phyloP scores from a whole-genome alignment of 64 coral and sea anemone species.

The Acropora yongei region DNA sequence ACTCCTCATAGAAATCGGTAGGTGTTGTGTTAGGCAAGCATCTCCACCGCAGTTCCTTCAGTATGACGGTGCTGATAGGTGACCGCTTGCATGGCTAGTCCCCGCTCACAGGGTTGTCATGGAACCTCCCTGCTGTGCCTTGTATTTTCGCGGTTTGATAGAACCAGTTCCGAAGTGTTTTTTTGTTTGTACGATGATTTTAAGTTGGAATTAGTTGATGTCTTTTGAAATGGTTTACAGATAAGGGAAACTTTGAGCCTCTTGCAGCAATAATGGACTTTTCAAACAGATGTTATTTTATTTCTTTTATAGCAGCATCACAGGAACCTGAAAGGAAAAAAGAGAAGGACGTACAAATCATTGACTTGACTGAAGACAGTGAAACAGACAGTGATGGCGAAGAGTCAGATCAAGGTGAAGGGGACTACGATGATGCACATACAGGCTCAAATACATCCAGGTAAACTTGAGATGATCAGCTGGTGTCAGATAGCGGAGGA shows the following conservation, averaged over 20 bases:
- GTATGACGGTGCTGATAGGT: too few relatives aligned
- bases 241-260: not conserved
- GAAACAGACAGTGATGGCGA: conserved; percentile 35
- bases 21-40: too few relatives aligned
- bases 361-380: conserved; percentile 57
- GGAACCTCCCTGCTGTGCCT: too few relatives aligned
- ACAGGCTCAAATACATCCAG: conserved; percentile 12
- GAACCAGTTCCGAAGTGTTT: too few relatives aligned
- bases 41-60: too few relatives aligned
- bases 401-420: conserved; percentile 6
- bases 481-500: not conserved
- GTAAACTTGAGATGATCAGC: not conserved
- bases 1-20: too few relatives aligned
- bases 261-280: too few relatives aligned
- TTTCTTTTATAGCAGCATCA: not conserved
- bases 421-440: not conserved
- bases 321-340: conserved; percentile 39
- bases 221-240: too few relatives aligned
- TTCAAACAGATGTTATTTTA: not conserved
- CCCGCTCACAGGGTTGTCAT: too few relatives aligned
- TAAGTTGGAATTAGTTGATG: too few relatives aligned
- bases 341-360: conserved; percentile 39
- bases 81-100: too few relatives aligned
- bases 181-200: not conserved
- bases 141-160: too few relatives aligned